Conservation (phyloP, 2,113 vertebrate species). For the Phodopus roborovskii region DNA sequence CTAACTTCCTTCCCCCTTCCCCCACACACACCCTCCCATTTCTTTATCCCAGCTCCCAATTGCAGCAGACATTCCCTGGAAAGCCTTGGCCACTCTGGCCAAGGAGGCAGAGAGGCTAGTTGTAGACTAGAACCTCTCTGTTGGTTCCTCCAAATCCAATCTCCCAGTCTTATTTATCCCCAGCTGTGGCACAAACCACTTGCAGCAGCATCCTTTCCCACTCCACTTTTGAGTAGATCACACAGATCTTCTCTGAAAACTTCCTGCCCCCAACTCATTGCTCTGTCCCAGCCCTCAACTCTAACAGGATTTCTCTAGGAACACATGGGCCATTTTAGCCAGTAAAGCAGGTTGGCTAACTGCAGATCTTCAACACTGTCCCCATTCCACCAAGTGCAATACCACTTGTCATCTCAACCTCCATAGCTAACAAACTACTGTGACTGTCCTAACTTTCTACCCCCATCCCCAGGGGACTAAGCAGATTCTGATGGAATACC, state of each 20-base stretch:
- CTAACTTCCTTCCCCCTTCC: no score
- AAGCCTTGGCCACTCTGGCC: neutral
- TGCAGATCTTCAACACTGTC: neutral
- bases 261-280: no score
- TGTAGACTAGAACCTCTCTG: neutral
- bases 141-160: neutral
- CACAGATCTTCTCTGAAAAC: neutral
- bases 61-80: neutral
- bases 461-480: neutral
- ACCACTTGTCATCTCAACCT: neutral
- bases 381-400: no score
- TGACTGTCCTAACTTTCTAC: neutral
- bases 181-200: neutral
- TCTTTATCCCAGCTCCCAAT: neutral
- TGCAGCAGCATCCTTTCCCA: neutral
- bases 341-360: neutral
- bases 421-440: no score
- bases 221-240: neutral
- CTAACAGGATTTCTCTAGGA: neutral
- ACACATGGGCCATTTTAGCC: neutral
- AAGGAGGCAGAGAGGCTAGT: neutral
- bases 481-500: neutral
- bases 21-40: no score
- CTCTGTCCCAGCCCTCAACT: neutral
- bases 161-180: neutral